phyloP scores from a whole-genome alignment of 2,888 invertebrate genomes.

The Calliscelio sp. region DNA sequence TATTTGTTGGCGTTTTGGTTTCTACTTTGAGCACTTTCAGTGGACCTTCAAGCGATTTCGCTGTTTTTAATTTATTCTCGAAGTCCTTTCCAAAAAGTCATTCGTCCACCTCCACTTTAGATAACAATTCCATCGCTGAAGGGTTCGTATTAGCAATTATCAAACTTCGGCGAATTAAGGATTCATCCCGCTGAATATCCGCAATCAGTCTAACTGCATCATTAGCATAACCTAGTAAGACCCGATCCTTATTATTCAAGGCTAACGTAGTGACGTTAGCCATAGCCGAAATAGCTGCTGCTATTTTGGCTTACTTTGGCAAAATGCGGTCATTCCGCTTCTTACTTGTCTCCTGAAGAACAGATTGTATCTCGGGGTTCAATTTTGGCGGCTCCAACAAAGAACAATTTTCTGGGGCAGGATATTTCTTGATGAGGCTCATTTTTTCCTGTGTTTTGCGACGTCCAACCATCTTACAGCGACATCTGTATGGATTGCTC shows the following conservation, averaged over 20 bases:
- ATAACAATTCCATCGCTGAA: conserved; percentile 18
- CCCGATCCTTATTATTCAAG: not conserved
- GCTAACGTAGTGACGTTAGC: conserved; percentile 25
- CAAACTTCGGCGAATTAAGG: conserved; percentile 28
- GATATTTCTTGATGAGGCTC: too few species aligned
- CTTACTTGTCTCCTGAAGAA: conserved; percentile 1
- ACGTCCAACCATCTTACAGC: too few species aligned
- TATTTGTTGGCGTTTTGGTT: not conserved
- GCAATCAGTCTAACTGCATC: conserved; percentile 25
- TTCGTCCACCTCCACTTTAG: too few species aligned
- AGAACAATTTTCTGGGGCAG: conserved; percentile 38
- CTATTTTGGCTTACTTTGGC: conserved; percentile 55
- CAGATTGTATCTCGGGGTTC: conserved; percentile 1
- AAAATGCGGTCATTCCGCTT: conserved; percentile 55
- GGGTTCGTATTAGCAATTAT: conserved; percentile 27
- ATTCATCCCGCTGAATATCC: conserved; percentile 40
- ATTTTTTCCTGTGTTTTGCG: too few species aligned
- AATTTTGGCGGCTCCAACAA: conserved; percentile 28
- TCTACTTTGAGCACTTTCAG: conserved; percentile 23
- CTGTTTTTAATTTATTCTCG: conserved; percentile 18
- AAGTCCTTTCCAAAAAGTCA: conserved; percentile 31
- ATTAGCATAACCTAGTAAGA: conserved; percentile 7
- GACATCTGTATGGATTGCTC: too few species aligned
- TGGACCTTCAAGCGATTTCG: conserved; percentile 5
- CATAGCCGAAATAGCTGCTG: conserved; percentile 34